Evolutionary conservation across 1,140 invertebrate species (phyloP).

Genomic region (Drosophila guanche): DNA sequence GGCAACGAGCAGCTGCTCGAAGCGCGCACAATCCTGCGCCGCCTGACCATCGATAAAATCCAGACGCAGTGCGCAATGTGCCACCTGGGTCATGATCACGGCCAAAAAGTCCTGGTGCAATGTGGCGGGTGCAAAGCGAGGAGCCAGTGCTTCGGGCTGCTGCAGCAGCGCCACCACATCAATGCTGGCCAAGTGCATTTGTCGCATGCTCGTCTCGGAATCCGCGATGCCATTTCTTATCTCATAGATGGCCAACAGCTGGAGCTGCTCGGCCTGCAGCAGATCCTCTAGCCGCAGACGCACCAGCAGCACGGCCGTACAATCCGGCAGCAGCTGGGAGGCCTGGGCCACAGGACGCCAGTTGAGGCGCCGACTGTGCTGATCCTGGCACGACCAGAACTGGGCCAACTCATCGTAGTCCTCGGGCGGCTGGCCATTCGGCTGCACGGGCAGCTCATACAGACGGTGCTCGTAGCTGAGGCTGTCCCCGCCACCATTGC

Average conservation of each 20-base stretch:
- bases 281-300: constrained; percentile 45
- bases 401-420: constrained; percentile 57
- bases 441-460: constrained; percentile 54
- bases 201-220: not conserved
- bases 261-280: constrained; percentile 26
- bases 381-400: constrained; percentile 66
- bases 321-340: constrained; percentile 43
- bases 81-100: constrained; percentile 48
- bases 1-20: constrained; percentile 46
- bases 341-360: constrained; percentile 23
- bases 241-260: constrained; percentile 50
- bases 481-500: not conserved
- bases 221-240: not conserved
- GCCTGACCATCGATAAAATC: constrained; percentile 26
- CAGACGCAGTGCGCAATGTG: constrained; percentile 35
- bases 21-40: constrained; percentile 14
- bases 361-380: constrained; percentile 25
- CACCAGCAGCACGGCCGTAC: constrained; percentile 51
- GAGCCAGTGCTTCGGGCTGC: constrained; percentile 23
- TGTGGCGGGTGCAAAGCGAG: constrained; percentile 29
- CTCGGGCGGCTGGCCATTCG: constrained; percentile 49
- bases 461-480: constrained; percentile 43
- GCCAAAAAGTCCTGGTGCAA: constrained; percentile 70
- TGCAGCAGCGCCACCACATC: constrained; percentile 34
- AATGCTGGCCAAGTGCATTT: constrained; percentile 53